phyloP scores from a whole-genome alignment of 2,113 vertebrate species.

The Notiomystis cincta region DNA sequence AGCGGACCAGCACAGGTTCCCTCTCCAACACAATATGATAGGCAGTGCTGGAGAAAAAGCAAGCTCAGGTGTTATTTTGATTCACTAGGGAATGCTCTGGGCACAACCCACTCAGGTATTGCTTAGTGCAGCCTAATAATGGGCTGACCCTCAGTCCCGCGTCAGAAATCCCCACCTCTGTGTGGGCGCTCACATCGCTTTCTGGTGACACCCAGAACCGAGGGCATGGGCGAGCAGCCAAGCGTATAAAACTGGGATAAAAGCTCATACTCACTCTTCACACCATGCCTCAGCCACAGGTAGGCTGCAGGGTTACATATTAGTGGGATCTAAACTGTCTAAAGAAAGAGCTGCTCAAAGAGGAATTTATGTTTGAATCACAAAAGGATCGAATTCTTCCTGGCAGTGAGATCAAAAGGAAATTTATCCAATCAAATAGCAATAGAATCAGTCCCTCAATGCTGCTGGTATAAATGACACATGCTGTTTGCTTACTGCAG shows the following conservation, averaged over 20 bases:
- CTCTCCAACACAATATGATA: background rate
- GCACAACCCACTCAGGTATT: background rate
- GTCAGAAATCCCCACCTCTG: background rate
- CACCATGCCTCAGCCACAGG: background rate
- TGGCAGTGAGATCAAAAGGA: background rate
- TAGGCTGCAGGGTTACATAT: background rate
- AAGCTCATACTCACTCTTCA: background rate
- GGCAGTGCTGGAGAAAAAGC: background rate
- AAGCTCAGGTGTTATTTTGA: background rate
- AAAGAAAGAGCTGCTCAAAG: background rate
- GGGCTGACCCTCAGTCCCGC: background rate
- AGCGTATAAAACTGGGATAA: background rate
- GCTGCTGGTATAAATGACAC: background rate
- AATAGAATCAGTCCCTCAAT: background rate
- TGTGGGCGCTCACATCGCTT: background rate
- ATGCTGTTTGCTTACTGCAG: background rate
- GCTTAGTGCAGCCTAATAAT: background rate
- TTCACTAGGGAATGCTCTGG: conserved; percentile 26
- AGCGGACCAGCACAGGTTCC: background rate
- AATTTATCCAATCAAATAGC: background rate
- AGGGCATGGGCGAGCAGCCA: background rate
- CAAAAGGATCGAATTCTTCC: background rate
- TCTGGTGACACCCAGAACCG: background rate
- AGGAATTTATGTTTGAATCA: background rate
- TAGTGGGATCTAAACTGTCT: background rate